Evolutionary conservation across 1,140 invertebrate genomes (phyloP).

Genomic region (Trissolcus basalis): DNA sequence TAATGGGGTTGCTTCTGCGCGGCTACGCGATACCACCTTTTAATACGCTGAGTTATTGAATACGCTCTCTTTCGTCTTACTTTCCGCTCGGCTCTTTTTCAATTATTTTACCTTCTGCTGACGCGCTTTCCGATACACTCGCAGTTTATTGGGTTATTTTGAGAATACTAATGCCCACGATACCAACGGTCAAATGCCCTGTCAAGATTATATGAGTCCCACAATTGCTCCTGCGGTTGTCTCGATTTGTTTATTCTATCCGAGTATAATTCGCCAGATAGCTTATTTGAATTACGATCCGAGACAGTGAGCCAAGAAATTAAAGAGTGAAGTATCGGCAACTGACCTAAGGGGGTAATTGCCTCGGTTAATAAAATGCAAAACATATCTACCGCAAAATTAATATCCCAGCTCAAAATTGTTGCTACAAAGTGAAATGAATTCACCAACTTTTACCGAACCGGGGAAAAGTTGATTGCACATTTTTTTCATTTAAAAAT

Average conservation of each 20-base stretch:
- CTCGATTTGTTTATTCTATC: constrained; percentile 35
- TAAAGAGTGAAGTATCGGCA: constrained; percentile 25
- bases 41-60: constrained; percentile 55
- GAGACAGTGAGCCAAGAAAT: constrained; percentile 30
- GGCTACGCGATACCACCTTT: constrained; percentile 49
- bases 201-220: constrained; percentile 20
- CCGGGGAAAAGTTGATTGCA: too few species aligned
- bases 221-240: constrained; percentile 1
- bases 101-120: constrained; percentile 29
- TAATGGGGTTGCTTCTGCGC: constrained; percentile 53
- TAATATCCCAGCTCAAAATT: not conserved
- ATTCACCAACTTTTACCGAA: too few species aligned
- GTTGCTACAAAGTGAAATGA: too few species aligned
- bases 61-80: constrained; percentile 3
- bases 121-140: constrained; percentile 29
- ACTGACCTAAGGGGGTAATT: constrained; percentile 23
- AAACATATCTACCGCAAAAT: not conserved
- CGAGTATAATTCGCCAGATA: constrained; percentile 23
- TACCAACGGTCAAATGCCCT: constrained; percentile 15
- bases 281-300: constrained; percentile 32
- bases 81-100: constrained; percentile 41
- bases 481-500: too few species aligned
- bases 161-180: constrained; percentile 25
- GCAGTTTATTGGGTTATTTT: constrained; percentile 30
- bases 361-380: constrained; percentile 4